Evolutionary conservation across 2,888 invertebrate genomes (phyloP), one percentile per base, ranked within the genome.

Genomic region (Mesorhabditis spiculigera): DNA sequence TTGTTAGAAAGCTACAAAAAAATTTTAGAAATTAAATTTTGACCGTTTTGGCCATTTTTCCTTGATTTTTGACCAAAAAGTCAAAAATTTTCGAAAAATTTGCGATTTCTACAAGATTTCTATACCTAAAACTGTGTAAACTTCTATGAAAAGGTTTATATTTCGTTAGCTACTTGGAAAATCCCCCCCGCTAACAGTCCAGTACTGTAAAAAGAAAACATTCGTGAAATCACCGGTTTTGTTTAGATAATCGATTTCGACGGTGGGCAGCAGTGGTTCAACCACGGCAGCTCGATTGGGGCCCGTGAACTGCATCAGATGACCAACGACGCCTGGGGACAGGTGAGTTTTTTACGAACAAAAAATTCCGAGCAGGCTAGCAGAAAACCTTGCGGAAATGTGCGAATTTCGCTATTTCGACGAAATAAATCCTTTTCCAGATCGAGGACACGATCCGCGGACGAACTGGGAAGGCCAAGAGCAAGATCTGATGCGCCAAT

Each of bases 211-310:
- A 28, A 28, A 28, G 28, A 28, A 28, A 28, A 1, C 28, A 28
- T 28, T 28, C 28, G 28, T 28, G 28, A 28, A 28, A 28, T 28
- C 28, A 28, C 28, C 28, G 1, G 28, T 45, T 10, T 45, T 43
- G 45, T 70, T 45, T 66, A 81, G 81, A 76, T 80, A 5, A 78
- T 83, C 58, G 82, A 83, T 70, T 76, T 83, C 41, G 83, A 83
- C 70, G 83, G 83, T 10, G 83, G 82, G 5, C 81, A 83, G 68
- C 81, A 81, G 65, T 73, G 72, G 63, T 68, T 75, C 70, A 73
- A 75, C 63, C 79, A 81, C 43, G 80, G 81, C 5, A 73, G 74
- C 4, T 70, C 73, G 6, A 74, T 82, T 70, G 80, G 78, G 4
- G 68, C 71, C 4, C 72, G 73, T 45, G 65, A 58, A 45, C 74